phyloP scores from a whole-genome alignment of 1,140 invertebrate genomes.

The Microplitis mediator region DNA sequence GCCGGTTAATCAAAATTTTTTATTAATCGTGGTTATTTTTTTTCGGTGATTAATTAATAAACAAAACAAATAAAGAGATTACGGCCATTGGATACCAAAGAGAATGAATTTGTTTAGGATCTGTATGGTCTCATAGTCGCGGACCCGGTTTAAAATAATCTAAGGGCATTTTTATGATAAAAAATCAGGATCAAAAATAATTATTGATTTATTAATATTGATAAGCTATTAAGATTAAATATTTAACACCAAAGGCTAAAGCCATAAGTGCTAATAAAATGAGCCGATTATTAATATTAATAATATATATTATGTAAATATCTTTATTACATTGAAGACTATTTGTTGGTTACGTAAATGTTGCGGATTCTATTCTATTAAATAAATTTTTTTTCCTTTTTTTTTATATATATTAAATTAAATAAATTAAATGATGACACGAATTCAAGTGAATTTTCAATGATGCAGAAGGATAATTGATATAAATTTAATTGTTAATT shows the following conservation, averaged over 20 bases:
- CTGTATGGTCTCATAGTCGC: not conserved
- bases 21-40: not conserved
- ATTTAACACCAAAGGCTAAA: not conserved
- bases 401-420: not conserved
- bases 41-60: constrained; percentile 15
- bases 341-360: not conserved
- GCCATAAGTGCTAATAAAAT: not conserved
- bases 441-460: too few relatives aligned
- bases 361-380: not conserved
- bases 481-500: too few relatives aligned
- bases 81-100: constrained; percentile 30
- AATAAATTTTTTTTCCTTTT: not conserved
- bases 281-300: not conserved
- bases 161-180: not conserved
- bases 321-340: not conserved
- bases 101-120: not conserved
- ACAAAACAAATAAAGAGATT: not conserved
- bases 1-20: constrained; percentile 31
- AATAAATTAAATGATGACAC: too few relatives aligned
- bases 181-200: not conserved
- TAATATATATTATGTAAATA: not conserved
- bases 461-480: too few relatives aligned
- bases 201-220: not conserved
- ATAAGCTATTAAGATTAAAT: not conserved
- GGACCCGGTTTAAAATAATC: not conserved